Evolutionary conservation across 1,140 invertebrate species (phyloP), one percentile per base, ranked within the genome.

Genomic region (Drosophila tristis): DNA sequence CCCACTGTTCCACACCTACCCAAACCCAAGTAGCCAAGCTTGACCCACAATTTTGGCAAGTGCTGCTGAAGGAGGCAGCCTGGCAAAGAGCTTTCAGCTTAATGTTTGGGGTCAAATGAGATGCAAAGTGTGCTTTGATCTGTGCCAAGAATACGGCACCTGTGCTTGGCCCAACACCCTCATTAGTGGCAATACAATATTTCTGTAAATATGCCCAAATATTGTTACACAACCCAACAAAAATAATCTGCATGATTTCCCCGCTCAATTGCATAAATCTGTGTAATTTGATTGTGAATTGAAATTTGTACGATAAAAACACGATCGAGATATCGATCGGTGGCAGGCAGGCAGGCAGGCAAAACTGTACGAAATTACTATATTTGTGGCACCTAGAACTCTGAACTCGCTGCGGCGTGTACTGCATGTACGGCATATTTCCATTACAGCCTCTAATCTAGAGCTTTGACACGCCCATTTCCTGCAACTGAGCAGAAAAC

Each of bases 381-480:
- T 75, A 65, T 53, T 43, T 53, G 53, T 47, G 23, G 55, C 26
- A 73, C 70, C 72, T 76, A 76, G 71, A 75, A 76, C 73, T 76
- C 56, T 75, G 72, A 75, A 75, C 71, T 59, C 66, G 20, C 50
- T 70, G 9, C 3, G 26, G 26, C 26, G 7, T 29, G 6, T 7
- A 29, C 20, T n/a, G n/a, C n/a, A n/a, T n/a, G 20, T 20, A 20
- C 20, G 8, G 3, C 29, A 74, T 54, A 20, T 20, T 65, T 74
- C 61, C 57, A 75, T 75, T 74, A 64, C 26, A 58, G 70, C 20
- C 61, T 31, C 43, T 76, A 74, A 74, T 74, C 60, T 58, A 43
- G 5, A 8, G 54, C 31, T 26, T 44, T 16, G 16, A 29, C 71
- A 79, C 77, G 77, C 77, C 77, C 76, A 79, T 50, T 79, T 79